These are phyloP conservation scores for Melanostoma mellinum DNA, from an alignment of 2,888 invertebrate species.

Conservation along the genomic window DNA sequence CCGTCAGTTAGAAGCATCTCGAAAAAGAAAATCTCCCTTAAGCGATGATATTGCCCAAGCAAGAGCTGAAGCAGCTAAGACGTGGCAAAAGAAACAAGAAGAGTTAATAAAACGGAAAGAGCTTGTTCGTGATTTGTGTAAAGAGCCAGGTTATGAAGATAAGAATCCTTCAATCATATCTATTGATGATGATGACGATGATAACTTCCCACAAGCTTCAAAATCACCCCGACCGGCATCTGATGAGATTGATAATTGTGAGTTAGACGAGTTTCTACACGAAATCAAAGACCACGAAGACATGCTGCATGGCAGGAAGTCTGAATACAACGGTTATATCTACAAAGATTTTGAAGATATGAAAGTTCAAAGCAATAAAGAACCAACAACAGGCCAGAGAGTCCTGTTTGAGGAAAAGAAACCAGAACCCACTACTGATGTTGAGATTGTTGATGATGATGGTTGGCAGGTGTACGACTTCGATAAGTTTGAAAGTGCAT, in stretches of 20 bases:
- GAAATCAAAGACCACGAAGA: constrained; percentile 79
- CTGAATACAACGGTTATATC: constrained; percentile 76
- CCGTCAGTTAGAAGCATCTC: constrained; percentile 30
- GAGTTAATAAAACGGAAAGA: constrained; percentile 72
- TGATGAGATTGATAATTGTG: constrained; percentile 75
- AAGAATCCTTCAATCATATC: constrained; percentile 46
- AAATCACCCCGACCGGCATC: not conserved
- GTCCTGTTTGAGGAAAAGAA: constrained; percentile 58
- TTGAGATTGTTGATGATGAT: constrained; percentile 82
- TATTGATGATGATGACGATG: constrained; percentile 57
- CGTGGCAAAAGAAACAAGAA: not conserved
- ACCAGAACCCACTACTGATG: not conserved
- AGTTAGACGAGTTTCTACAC: constrained; percentile 78
- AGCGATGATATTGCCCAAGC: not conserved
- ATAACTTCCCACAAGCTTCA: not conserved
- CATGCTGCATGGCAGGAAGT: constrained; percentile 77
- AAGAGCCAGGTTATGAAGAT: constrained; percentile 73
- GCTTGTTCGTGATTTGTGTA: constrained; percentile 76
- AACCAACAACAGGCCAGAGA: constrained; percentile 59
- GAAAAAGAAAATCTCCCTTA: constrained; percentile 2
- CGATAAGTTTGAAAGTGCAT: constrained; percentile 77
- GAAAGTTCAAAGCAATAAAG: constrained; percentile 39
- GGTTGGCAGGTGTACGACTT: constrained; percentile 84
- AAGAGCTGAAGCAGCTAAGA: not conserved
- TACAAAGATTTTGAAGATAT: constrained; percentile 78